Evolutionary conservation across 2,888 invertebrate genomes (phyloP).

Genomic region (Volucella bombylans): DNA sequence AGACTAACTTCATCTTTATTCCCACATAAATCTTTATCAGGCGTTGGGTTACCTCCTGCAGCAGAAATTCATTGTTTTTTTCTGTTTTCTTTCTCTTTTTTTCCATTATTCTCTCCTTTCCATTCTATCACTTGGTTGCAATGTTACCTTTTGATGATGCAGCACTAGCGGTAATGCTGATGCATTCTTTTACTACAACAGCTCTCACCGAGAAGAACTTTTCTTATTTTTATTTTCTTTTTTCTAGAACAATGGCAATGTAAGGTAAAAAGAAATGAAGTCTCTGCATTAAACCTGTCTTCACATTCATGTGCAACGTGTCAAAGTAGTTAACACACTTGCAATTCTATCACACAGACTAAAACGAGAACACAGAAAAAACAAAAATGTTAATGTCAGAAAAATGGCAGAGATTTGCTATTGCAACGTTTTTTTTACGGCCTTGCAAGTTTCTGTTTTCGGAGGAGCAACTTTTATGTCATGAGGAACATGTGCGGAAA

Average conservation of each 20-base stretch:
- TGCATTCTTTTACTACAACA: constrained; percentile 31
- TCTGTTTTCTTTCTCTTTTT: constrained; percentile 17
- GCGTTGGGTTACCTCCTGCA: constrained; percentile 5
- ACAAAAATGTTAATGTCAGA: constrained; percentile 16
- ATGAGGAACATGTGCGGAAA: not conserved
- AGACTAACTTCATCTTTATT: constrained; percentile 60
- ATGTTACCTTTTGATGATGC: constrained; percentile 27
- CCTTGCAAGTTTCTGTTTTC: not conserved
- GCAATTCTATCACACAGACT: constrained; percentile 33
- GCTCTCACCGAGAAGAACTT: not conserved
- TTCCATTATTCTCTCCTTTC: not conserved
- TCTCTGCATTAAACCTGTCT: constrained; percentile 44
- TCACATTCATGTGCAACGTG: constrained; percentile 37
- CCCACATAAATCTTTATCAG: constrained; percentile 71
- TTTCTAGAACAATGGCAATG: constrained; percentile 19
- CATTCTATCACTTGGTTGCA: constrained; percentile 10
- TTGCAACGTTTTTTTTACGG: constrained; percentile 3
- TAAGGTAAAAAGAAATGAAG: constrained; percentile 22
- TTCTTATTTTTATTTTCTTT: constrained; percentile 5
- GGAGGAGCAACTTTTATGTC: not conserved
- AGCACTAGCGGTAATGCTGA: constrained; percentile 40
- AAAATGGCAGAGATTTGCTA: constrained; percentile 19
- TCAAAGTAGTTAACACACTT: constrained; percentile 2
- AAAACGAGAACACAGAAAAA: constrained; percentile 19
- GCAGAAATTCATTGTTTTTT: constrained; percentile 28